Conservation (phyloP, 2,888 invertebrate species). For the Ecliptopera silaceata region DNA sequence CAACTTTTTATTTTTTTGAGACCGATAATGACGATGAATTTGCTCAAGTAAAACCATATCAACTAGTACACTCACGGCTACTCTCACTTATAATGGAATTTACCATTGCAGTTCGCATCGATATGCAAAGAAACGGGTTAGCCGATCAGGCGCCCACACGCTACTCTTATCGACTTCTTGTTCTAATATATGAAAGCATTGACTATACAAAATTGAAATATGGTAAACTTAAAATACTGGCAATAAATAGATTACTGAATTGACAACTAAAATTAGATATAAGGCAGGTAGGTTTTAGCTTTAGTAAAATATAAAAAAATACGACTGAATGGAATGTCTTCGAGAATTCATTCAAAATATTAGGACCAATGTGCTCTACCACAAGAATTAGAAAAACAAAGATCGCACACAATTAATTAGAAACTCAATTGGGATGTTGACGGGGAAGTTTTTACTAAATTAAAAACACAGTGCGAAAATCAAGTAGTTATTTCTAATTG, state of each 20-base stretch:
- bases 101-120: slow-evolving; percentile 48
- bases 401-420: background rate
- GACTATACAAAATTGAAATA: slow-evolving; percentile 27
- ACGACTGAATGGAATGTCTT: too few species aligned
- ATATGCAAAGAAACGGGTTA: slow-evolving; percentile 50
- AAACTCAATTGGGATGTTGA: background rate
- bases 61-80: slow-evolving; percentile 33
- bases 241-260: too few species aligned
- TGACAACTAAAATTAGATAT: too few species aligned
- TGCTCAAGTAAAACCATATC: slow-evolving; percentile 16
- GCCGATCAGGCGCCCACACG: slow-evolving; percentile 48
- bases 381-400: too few species aligned
- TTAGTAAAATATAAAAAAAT: too few species aligned
- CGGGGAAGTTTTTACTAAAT: background rate
- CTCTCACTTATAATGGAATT: slow-evolving; percentile 60
- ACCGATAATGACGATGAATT: background rate
- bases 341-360: background rate
- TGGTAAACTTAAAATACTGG: too few species aligned
- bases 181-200: slow-evolving; percentile 30
- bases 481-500: background rate
- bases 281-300: too few species aligned
- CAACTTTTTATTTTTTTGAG: background rate
- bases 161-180: slow-evolving; percentile 11
- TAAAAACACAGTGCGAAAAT: slow-evolving; percentile 2
- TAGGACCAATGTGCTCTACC: background rate